Conservation (phyloP, 2,797 vertebrate species). For the Bradypodion ventrale region DNA sequence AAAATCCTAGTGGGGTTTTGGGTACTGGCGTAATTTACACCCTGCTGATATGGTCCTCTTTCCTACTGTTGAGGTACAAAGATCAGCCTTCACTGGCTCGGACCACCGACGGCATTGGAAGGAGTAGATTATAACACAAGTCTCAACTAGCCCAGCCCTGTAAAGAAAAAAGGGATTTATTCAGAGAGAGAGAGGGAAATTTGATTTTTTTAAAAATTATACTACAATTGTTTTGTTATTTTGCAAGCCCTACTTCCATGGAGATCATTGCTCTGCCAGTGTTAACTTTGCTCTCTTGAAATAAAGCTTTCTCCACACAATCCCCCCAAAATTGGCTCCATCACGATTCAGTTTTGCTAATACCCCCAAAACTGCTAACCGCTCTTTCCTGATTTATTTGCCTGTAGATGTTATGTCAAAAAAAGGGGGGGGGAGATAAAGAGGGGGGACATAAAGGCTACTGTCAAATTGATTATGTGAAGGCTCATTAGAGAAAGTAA, state of each 20-base stretch:
- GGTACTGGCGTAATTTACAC: neutral
- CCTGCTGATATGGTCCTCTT: neutral
- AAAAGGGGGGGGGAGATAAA: slow-evolving; percentile 24
- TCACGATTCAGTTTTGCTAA: slow-evolving; percentile 66
- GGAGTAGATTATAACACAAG: neutral
- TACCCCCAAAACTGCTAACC: slow-evolving; percentile 73
- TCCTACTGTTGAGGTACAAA: neutral
- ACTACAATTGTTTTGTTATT: neutral
- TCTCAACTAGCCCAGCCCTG: neutral
- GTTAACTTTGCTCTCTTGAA: slow-evolving; percentile 45
- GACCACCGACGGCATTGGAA: neutral
- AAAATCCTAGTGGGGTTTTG: neutral
- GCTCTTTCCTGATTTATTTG: slow-evolving; percentile 72
- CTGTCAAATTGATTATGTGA: slow-evolving; percentile 84
- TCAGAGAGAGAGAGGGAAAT: too few species aligned
- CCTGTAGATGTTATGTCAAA: slow-evolving; percentile 70
- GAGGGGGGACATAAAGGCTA: slow-evolving; percentile 70
- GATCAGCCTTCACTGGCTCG: neutral
- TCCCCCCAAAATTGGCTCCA: slow-evolving; percentile 64
- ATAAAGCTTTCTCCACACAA: slow-evolving; percentile 30
- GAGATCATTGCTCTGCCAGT: slow-evolving; percentile 42
- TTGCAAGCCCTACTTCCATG: slow-evolving; percentile 55
- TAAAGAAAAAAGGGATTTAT: slow-evolving; percentile 12
- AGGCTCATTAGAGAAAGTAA: slow-evolving; percentile 81
- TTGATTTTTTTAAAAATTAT: neutral